These are phyloP conservation scores for Lepidocyrtinus sp. DNA, from an alignment of 2,888 invertebrate genomes.

Conservation along the genomic window DNA sequence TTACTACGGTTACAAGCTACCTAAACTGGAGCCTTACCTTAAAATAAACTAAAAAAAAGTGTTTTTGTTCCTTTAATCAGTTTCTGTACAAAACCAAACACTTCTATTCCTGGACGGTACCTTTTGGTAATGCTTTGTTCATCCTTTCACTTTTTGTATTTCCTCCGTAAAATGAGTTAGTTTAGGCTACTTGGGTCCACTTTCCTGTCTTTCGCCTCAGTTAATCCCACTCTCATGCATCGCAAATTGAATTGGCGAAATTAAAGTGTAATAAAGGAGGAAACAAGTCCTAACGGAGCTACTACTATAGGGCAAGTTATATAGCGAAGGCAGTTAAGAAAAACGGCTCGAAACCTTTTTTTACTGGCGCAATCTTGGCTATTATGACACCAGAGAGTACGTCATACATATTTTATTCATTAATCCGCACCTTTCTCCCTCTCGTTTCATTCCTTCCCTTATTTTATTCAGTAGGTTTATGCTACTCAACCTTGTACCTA, in stretches of 20 bases:
- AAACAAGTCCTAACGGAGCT: neutral
- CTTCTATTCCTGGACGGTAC: no score
- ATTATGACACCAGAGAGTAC: neutral
- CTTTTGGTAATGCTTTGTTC: no score
- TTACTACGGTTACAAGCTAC: no score
- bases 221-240: no score
- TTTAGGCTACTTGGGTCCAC: neutral
- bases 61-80: no score
- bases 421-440: neutral
- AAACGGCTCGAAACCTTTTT: neutral
- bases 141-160: neutral
- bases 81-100: no score
- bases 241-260: constrained; percentile 8
- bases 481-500: neutral
- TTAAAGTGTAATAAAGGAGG: neutral
- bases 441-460: neutral
- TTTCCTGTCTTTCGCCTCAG: no score
- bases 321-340: neutral
- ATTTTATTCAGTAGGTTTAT: neutral
- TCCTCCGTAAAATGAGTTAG: neutral
- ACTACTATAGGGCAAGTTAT: neutral
- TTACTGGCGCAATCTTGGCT: neutral
- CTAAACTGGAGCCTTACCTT: no score
- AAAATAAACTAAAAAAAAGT: no score
- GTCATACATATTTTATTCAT: constrained; percentile 8